Percentiles rank a stretch among this genome's conserved stretches.
These are phyloP conservation scores for Alouatta palliata DNA, from an alignment of 2,113 vertebrate genomes.

Conservation along the genomic window DNA sequence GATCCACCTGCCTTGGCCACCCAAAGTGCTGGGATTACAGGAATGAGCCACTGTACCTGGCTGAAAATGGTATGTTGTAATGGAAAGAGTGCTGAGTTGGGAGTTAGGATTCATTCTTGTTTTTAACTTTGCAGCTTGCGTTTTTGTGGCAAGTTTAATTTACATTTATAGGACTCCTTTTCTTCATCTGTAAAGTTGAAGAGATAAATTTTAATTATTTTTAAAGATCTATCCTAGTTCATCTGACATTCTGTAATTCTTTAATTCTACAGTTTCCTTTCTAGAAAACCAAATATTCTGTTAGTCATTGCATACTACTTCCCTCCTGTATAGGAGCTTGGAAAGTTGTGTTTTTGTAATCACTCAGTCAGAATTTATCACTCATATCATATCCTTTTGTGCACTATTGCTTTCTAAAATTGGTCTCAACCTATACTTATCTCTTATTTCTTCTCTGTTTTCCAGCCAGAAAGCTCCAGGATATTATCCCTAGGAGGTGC, in stretches of 20 bases:
- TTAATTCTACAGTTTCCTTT: not conserved
- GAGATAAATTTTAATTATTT: not conserved
- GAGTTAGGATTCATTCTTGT: not conserved
- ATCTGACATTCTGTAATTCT: not conserved
- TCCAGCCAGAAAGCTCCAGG: not conserved
- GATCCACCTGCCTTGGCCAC: no score
- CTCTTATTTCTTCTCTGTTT: not conserved
- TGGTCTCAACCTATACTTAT: not conserved
- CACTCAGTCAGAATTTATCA: not conserved
- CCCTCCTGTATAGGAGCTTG: not conserved
- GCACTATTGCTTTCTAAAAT: not conserved
- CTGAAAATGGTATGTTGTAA: not conserved
- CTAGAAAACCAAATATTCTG: constrained; percentile 10
- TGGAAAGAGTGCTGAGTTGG: not conserved
- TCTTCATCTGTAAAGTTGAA: constrained; percentile 22
- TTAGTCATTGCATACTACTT: constrained; percentile 2
- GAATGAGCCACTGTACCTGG: no score
- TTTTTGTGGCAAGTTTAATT: not conserved
- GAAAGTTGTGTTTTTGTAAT: constrained; percentile 10
- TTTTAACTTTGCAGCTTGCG: constrained; percentile 3
- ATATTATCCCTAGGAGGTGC: not conserved
- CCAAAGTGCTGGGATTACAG: no score
- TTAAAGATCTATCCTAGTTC: not conserved
- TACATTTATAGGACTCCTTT: not conserved
- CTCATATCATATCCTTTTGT: not conserved